Evolutionary conservation across 2,113 vertebrate genomes (phyloP), one percentile per base, ranked within the genome.

Genomic region (Lota lota): DNA sequence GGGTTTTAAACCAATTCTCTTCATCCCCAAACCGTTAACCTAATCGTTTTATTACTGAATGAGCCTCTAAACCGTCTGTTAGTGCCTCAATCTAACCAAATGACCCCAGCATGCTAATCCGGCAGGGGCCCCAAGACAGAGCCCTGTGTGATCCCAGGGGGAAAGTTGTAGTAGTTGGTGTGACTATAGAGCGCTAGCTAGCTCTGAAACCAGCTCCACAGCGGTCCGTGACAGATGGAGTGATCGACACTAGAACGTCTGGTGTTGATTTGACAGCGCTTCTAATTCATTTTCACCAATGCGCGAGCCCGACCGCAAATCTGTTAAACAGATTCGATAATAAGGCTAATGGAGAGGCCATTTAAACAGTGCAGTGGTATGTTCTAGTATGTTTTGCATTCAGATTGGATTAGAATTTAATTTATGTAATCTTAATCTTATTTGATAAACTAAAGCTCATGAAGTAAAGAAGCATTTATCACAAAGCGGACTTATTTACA

Each of bases 81-180:
- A 68, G 28, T 50, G 58, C 36, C 65, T 66, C 84, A 83, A 83
- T 79, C 83, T 76, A 72, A 75, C 79, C 84, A 87, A 77, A 87
- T 78, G 74, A 22, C 8, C 2, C 40, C 59, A 14, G 28, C 53
- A 40, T 53, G 66, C 70, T 88, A 87, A 87, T 89, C 87, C 54
- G 21, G 65, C 76, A 80, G 50, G 53, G 67, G 67, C 4, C 69
- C 77, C 72, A 22, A 70, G 22, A 60, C 66, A 61, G 79, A 67
- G 72, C 76, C 61, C 66, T 75, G 81, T 1, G 68, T 74, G 50
- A 60, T 75, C 68, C 79, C 80, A 67, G 72, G 80, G 69, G 72
- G 68, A 60, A 36, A 19, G 5, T 10, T 21, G 57, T 19, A 20
- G 19, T 59, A 19, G 17, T n/a, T 58, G 59, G 51, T 50, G 57